Percentiles rank a stretch among this genome's conserved stretches.
These are phyloP conservation scores for Pseudorasbora parva DNA, from an alignment of 2,113 vertebrate species.

Conservation along the genomic window DNA sequence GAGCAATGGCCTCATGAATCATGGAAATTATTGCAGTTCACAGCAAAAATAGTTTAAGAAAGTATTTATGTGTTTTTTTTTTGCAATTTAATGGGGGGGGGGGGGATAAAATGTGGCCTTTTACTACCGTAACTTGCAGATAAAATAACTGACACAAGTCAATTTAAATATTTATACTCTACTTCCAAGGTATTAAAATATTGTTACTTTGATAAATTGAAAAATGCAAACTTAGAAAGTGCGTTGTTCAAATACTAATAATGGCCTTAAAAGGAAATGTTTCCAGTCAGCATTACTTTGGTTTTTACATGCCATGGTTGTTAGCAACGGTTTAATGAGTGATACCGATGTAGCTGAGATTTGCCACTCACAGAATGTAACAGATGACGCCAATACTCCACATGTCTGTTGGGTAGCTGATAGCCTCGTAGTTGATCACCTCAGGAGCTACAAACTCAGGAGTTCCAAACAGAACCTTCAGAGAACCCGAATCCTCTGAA, in stretches of 20 bases:
- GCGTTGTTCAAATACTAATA: neutral
- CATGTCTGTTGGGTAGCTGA: conserved; percentile 96
- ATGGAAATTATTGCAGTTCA: neutral
- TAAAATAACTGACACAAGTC: neutral
- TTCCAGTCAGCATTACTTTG: conserved; percentile 2
- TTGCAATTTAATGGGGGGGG: neutral
- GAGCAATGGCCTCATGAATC: neutral
- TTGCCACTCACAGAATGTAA: conserved; percentile 92
- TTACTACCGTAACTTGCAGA: neutral
- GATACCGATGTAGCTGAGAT: neutral
- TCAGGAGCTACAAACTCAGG: conserved; percentile 98
- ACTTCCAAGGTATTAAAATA: neutral
- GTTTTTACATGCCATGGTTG: neutral
- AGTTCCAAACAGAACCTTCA: conserved; percentile 98
- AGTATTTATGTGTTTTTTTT: neutral
- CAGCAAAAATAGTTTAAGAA: neutral
- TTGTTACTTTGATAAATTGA: neutral
- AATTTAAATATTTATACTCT: conserved; percentile 16
- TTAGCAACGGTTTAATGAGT: neutral
- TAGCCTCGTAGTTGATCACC: conserved; percentile 97
- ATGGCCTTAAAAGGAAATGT: conserved; percentile 21
- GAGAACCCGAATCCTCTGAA: conserved; percentile 88
- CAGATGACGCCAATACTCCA: conserved; percentile 99
- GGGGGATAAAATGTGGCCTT: neutral
- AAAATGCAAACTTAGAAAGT: neutral